A percentile compares a stretch with the other conserved stretches of the same genome.
These are phyloP conservation scores for Chrysomela aeneicollis DNA, from an alignment of 2,888 invertebrate species.

Conservation along the genomic window DNA sequence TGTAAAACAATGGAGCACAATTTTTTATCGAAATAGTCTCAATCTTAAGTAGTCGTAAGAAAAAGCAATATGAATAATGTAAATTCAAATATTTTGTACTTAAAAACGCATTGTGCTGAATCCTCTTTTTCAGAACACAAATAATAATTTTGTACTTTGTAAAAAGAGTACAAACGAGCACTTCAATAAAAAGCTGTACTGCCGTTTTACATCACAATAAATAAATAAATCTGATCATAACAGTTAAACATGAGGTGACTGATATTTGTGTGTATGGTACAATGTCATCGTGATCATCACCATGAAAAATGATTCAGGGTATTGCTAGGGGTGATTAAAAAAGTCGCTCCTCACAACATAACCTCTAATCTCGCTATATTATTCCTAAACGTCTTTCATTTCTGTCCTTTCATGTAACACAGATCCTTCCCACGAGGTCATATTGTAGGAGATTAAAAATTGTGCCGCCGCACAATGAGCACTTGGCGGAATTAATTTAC, in stretches of 20 bases:
- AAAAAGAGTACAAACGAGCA: slow-evolving; percentile 19
- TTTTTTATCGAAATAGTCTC: slow-evolving; percentile 35
- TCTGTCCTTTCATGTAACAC: slow-evolving; percentile 10
- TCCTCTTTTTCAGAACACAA: background rate
- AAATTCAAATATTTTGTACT: background rate
- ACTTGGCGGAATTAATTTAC: slow-evolving; percentile 51
- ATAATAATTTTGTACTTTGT: slow-evolving; percentile 1
- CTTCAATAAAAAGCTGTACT: slow-evolving; percentile 42
- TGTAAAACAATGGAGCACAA: slow-evolving; percentile 35
- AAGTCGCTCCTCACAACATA: slow-evolving; percentile 29
- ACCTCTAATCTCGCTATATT: background rate
- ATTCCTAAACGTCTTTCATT: background rate
- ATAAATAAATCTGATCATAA: slow-evolving; percentile 45
- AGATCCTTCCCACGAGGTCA: slow-evolving; percentile 7
- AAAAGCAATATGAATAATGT: slow-evolving; percentile 11
- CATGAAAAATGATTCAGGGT: slow-evolving; percentile 40
- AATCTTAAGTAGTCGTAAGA: slow-evolving; percentile 28
- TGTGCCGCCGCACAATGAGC: slow-evolving; percentile 51
- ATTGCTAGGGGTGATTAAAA: slow-evolving; percentile 51
- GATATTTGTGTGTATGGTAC: slow-evolving; percentile 35
- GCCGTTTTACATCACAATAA: slow-evolving; percentile 41
- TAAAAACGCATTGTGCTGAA: slow-evolving; percentile 12
- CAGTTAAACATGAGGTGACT: slow-evolving; percentile 42
- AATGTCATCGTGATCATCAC: slow-evolving; percentile 35
- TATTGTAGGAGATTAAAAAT: slow-evolving; percentile 29